phyloP scores from a whole-genome alignment of 2,888 invertebrate species.

The Trypoxylon attenuatum region DNA sequence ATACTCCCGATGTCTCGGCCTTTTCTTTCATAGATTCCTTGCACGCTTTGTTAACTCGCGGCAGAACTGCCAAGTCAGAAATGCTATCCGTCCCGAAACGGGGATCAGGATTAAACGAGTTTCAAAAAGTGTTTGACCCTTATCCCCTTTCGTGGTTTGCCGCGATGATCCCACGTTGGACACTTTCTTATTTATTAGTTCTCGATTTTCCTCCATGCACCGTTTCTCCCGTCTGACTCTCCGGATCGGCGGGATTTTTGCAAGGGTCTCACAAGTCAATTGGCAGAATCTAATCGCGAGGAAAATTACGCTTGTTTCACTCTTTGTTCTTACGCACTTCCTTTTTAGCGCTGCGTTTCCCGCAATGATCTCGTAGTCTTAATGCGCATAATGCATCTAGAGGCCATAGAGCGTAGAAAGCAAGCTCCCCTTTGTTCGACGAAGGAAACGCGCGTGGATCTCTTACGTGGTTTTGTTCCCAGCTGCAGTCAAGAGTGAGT shows the following conservation, averaged over 20 bases:
- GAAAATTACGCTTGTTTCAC: neutral
- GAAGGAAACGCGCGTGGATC: neutral
- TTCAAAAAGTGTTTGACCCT: conserved; percentile 26
- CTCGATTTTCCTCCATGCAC: neutral
- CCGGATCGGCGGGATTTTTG: neutral
- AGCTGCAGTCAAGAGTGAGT: no score
- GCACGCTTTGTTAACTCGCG: conserved; percentile 33
- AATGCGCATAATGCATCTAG: conserved; percentile 33
- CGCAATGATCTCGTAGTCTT: conserved; percentile 16
- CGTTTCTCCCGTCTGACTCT: neutral
- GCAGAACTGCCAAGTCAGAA: conserved; percentile 18
- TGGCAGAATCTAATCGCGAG: neutral
- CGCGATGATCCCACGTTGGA: neutral
- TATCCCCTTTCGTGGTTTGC: neutral
- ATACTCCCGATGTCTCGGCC: neutral
- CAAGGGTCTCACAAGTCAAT: no score
- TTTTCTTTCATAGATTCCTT: conserved; percentile 15
- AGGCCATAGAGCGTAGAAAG: conserved; percentile 31
- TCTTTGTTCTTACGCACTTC: neutral
- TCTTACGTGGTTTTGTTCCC: neutral
- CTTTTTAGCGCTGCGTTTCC: conserved; percentile 4
- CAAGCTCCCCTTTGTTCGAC: conserved; percentile 2
- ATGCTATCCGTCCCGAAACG: conserved; percentile 9
- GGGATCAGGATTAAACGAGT: conserved; percentile 40
- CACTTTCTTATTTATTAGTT: neutral